Conservation (phyloP, 2,888 invertebrate genomes). For the Acrocera orbiculus region DNA sequence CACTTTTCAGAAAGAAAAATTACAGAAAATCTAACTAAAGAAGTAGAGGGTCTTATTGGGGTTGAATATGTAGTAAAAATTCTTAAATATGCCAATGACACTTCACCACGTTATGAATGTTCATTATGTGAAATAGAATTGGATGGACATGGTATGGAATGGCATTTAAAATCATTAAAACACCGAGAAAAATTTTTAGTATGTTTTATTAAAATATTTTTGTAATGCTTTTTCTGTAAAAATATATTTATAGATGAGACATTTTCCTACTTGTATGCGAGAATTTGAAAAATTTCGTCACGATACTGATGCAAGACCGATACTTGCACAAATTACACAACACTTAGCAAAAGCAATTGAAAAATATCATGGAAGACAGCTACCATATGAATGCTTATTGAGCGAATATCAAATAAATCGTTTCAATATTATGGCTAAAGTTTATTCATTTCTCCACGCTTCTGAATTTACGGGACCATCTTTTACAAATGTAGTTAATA, state of each 20-base stretch:
- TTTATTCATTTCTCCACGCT: constrained; percentile 51
- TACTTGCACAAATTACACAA: constrained; percentile 34
- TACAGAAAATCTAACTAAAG: neutral
- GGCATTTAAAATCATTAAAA: constrained; percentile 59
- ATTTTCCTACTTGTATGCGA: constrained; percentile 38
- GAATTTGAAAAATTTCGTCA: constrained; percentile 41
- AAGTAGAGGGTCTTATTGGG: constrained; percentile 36
- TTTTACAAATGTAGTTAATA: constrained; percentile 35
- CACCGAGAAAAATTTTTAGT: constrained; percentile 56
- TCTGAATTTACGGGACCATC: constrained; percentile 38
- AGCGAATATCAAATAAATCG: constrained; percentile 46
- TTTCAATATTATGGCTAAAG: constrained; percentile 40
- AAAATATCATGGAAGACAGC: constrained; percentile 51
- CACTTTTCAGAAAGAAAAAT: constrained; percentile 3
- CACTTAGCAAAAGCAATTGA: constrained; percentile 51
- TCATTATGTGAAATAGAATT: constrained; percentile 59
- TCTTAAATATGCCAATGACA: constrained; percentile 40
- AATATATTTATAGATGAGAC: constrained; percentile 21
- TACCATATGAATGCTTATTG: constrained; percentile 48
- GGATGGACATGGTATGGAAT: constrained; percentile 56
- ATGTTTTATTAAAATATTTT: too few relatives aligned
- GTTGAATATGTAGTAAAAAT: constrained; percentile 65
- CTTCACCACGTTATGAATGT: constrained; percentile 54
- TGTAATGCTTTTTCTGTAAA: too few relatives aligned
- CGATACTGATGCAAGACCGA: constrained; percentile 36